Evolutionary conservation across 92 coral and sea anemone species (phyloP), one percentile per base, ranked within the genome.

Genomic region (Palythoa grandis): DNA sequence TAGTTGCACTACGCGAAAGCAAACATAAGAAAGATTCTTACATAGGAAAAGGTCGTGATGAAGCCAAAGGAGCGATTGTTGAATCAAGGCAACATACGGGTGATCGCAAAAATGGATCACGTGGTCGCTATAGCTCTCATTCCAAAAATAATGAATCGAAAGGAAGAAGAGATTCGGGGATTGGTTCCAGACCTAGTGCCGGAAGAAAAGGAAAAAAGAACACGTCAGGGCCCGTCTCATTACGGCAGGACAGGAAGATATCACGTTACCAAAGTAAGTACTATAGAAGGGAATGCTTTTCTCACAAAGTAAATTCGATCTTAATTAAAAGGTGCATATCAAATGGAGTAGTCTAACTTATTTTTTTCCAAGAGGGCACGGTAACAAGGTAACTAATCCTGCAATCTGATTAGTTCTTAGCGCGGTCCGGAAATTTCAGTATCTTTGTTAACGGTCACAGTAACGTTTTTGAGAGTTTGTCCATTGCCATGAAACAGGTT

Each of bases 201-300:
- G 50, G 50, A 20, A 73, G 85, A 48, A 65, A 52, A 24, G 75
- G 85, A 2, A 52, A 48, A 19, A 80, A 53, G 25, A 80, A 80
- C 1, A 54, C 14, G 40, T 25, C 23, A 54, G 67, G 67, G 15
- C 24, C 82, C 5, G n/a, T 66, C 10, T 80, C 85, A 10, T 22
- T 80, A 23, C 72, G 85, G 37, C 57, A 67, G 6, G 85, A 80
- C 25, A 67, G 85, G 14, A 80, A 66, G 47, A 12, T 48, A 22
- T 48, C 85, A 1, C 53, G 63, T 15, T 47, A 80, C 13, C 74
- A 66, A 22, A 13, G 85, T 80, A 80, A 40, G 85, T 12, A 0
- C 35, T 29, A n/a, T n/a, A 29, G 35, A 0, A 29, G 1, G 35
- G 35, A 29, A 29, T 29, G 35, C 35, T 29, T 29, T 29, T 29